These are phyloP conservation scores for Drosophila nannoptera DNA, from an alignment of 1,140 invertebrate species.

Conservation along the genomic window DNA sequence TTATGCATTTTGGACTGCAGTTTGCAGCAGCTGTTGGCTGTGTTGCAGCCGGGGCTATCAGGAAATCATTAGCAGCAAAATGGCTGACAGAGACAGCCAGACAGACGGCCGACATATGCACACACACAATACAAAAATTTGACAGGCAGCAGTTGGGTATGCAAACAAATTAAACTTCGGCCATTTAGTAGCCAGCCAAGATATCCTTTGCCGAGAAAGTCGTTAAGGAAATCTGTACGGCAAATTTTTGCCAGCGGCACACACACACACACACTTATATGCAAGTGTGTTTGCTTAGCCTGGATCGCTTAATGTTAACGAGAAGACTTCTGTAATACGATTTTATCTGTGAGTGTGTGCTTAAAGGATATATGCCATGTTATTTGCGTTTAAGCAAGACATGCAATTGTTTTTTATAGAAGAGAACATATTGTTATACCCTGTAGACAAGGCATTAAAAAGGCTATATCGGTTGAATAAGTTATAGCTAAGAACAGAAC, in stretches of 20 bases:
- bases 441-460: neutral
- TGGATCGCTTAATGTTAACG: constrained; percentile 41
- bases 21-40: constrained; percentile 47
- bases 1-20: constrained; percentile 43
- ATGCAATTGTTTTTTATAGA: neutral
- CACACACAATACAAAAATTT: constrained; percentile 45
- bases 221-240: constrained; percentile 73
- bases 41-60: constrained; percentile 53
- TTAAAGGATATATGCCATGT: constrained; percentile 2
- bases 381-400: constrained; percentile 2
- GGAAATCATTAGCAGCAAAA: constrained; percentile 70
- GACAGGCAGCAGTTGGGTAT: constrained; percentile 20
- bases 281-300: constrained; percentile 4
- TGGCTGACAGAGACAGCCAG: constrained; percentile 7
- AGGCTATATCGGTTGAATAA: neutral
- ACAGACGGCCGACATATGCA: constrained; percentile 56
- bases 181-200: constrained; percentile 41
- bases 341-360: neutral
- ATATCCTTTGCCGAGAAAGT: constrained; percentile 42
- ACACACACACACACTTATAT: neutral
- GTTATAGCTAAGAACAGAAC: neutral
- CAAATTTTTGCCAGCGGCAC: constrained; percentile 32
- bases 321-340: constrained; percentile 33
- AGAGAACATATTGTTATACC: neutral
- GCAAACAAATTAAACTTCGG: constrained; percentile 70